Percentiles rank a stretch among this genome's conserved stretches.
Conservation (phyloP, 1,140 invertebrate genomes). For the Bombus cullumanus region DNA sequence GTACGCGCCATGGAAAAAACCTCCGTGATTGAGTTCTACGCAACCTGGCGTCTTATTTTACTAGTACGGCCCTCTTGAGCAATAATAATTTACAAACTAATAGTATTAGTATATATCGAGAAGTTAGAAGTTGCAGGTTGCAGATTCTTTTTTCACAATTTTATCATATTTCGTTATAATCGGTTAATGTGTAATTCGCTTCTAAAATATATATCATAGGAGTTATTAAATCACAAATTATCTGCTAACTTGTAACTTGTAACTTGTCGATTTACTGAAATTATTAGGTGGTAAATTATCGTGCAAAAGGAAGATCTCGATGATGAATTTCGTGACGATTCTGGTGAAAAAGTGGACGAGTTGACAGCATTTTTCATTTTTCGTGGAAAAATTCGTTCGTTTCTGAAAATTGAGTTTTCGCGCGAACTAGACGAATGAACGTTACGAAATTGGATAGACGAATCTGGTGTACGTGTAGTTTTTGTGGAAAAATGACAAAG, state of each 20-base stretch:
- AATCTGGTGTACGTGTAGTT: not conserved
- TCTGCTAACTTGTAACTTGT: too few species aligned
- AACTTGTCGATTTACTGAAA: too few species aligned
- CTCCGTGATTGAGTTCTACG: not conserved
- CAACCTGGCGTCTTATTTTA: conserved; percentile 23
- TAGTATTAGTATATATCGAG: too few species aligned
- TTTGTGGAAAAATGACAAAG: conserved; percentile 16
- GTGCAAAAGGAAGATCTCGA: not conserved
- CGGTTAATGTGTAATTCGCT: too few species aligned
- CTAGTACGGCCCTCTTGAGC: too few species aligned
- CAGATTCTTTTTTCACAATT: too few species aligned
- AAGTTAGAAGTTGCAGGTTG: too few species aligned
- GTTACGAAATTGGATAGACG: not conserved
- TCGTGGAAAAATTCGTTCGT: not conserved
- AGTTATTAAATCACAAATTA: too few species aligned
- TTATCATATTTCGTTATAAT: too few species aligned
- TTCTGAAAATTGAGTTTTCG: not conserved
- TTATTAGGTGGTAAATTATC: too few species aligned
- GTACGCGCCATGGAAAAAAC: not conserved
- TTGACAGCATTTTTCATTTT: not conserved
- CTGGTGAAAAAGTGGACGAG: not conserved
- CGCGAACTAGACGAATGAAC: not conserved
- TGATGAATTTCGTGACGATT: not conserved
- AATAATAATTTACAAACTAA: conserved; percentile 8
- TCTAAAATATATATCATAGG: too few species aligned